Evolutionary conservation across 2,888 invertebrate species (phyloP).

Genomic region (Cryptocephalus moraei): DNA sequence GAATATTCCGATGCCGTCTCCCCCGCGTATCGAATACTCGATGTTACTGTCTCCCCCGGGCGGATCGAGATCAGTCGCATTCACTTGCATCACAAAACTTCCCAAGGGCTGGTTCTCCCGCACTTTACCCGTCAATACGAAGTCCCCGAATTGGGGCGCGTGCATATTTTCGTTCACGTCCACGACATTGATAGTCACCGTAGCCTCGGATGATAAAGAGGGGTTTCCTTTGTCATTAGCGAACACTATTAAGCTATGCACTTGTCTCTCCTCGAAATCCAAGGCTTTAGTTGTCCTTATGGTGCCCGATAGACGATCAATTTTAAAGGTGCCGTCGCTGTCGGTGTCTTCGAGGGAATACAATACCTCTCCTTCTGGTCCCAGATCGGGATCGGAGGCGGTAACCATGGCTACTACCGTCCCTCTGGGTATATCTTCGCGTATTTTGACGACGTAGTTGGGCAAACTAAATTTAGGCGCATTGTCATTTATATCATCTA

Average conservation of each 20-base stretch:
- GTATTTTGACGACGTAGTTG: slow-evolving; percentile 67
- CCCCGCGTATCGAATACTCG: slow-evolving; percentile 77
- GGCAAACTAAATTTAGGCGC: slow-evolving; percentile 70
- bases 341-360: slow-evolving; percentile 69
- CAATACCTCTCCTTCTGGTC: slow-evolving; percentile 66
- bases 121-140: slow-evolving; percentile 64
- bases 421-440: slow-evolving; percentile 85
- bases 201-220: slow-evolving; percentile 66
- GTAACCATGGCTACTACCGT: slow-evolving; percentile 77
- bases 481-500: slow-evolving; percentile 88
- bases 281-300: slow-evolving; percentile 67
- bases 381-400: slow-evolving; percentile 78
- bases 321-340: slow-evolving; percentile 62
- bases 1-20: slow-evolving; percentile 87
- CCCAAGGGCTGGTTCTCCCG: slow-evolving; percentile 73
- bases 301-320: slow-evolving; percentile 79
- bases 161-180: slow-evolving; percentile 91
- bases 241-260: slow-evolving; percentile 76
- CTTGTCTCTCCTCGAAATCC: slow-evolving; percentile 83
- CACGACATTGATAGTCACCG: slow-evolving; percentile 74
- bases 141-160: slow-evolving; percentile 73
- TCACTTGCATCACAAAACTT: slow-evolving; percentile 64
- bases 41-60: slow-evolving; percentile 73
- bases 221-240: slow-evolving; percentile 82
- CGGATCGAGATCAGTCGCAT: slow-evolving; percentile 71